phyloP scores from a whole-genome alignment of 2,888 invertebrate genomes.

The Lydus trimaculatus region DNA sequence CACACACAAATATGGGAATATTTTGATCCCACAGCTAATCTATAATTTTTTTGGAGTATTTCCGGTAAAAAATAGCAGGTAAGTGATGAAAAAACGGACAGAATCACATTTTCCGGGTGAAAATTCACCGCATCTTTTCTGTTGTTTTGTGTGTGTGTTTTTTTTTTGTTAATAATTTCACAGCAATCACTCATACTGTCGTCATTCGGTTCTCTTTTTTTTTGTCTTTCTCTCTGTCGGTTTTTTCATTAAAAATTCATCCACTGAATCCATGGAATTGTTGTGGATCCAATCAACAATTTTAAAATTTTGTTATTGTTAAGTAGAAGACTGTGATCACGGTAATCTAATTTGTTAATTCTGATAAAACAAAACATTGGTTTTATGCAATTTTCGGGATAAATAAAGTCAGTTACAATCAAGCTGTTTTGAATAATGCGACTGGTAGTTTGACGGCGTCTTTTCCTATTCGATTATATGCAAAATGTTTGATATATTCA shows the following conservation, averaged over 20 bases:
- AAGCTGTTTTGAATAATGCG: not conserved
- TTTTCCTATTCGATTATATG: not conserved
- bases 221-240: too few species aligned
- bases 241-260: too few species aligned
- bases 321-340: not conserved
- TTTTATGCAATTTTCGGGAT: not conserved
- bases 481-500: not conserved
- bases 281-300: too few species aligned
- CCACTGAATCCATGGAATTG: too few species aligned
- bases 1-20: not conserved
- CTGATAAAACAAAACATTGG: not conserved
- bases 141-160: too few species aligned
- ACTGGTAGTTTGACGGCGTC: not conserved
- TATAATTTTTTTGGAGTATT: slow-evolving; percentile 14
- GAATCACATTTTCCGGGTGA: slow-evolving; percentile 26
- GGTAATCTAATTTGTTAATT: not conserved
- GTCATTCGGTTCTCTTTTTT: not conserved
- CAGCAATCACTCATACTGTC: slow-evolving; percentile 24
- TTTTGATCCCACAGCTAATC: slow-evolving; percentile 19
- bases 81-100: slow-evolving; percentile 19
- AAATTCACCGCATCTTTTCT: slow-evolving; percentile 20
- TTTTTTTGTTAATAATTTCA: slow-evolving; percentile 29
- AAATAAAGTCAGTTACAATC: not conserved
- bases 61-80: slow-evolving; percentile 18
- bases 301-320: too few species aligned